These are phyloP conservation scores for Eurytoma adleriae DNA, from an alignment of 2,888 invertebrate species.

Conservation along the genomic window DNA sequence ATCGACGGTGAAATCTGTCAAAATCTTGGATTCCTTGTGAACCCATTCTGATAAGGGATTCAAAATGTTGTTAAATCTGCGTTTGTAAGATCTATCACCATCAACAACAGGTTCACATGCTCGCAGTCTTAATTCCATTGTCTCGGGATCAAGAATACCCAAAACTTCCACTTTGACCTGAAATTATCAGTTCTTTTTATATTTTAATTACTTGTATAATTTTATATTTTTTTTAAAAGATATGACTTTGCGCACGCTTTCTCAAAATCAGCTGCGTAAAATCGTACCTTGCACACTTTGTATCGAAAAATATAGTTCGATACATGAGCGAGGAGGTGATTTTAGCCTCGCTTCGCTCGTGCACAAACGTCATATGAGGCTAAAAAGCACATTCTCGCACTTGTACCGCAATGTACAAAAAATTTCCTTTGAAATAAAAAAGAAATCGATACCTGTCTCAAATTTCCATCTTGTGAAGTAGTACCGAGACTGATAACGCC, in stretches of 20 bases:
- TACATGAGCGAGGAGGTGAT: too few species aligned
- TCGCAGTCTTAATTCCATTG: constrained; percentile 83
- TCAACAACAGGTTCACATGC: constrained; percentile 90
- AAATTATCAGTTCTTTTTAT: constrained; percentile 9
- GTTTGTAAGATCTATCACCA: constrained; percentile 87
- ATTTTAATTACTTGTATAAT: neutral
- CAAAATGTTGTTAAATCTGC: constrained; percentile 88
- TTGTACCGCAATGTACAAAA: constrained; percentile 6
- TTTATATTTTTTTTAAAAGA: too few species aligned
- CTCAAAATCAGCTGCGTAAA: too few species aligned
- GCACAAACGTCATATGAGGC: too few species aligned
- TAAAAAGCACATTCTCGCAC: too few species aligned
- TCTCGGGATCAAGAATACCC: constrained; percentile 86
- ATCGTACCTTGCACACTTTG: too few species aligned
- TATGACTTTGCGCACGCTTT: too few species aligned
- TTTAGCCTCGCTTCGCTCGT: too few species aligned
- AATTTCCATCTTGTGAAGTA: constrained; percentile 84
- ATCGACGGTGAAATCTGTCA: constrained; percentile 91
- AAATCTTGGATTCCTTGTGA: constrained; percentile 84
- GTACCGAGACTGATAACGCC: constrained; percentile 93
- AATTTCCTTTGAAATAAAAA: constrained; percentile 10
- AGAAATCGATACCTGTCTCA: constrained; percentile 71
- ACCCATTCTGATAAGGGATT: constrained; percentile 89
- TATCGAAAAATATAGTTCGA: too few species aligned
- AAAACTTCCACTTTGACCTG: constrained; percentile 92